Evolutionary conservation across 1,140 invertebrate genomes (phyloP), one percentile per base, ranked within the genome.

Genomic region (Ladona fulva): DNA sequence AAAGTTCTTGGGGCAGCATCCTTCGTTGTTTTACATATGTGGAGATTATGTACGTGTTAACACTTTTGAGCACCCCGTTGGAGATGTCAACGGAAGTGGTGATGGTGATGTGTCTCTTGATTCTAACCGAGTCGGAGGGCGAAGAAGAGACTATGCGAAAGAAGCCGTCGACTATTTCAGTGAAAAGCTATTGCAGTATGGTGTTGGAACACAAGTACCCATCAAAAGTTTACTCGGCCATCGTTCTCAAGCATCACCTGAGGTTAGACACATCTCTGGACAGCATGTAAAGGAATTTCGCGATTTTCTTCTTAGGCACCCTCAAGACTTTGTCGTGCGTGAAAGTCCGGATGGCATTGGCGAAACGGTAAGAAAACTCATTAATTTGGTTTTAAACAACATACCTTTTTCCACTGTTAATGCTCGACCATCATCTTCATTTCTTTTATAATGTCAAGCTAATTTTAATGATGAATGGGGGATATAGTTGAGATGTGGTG

Each of bases 121-220:
- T 76, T 81, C 82, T 42, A 83, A 83, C 78, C 83, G 83, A 78
- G 85, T 79, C 84, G 85, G 81, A 82, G 81, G 79, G 85, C 77
- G 89, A 88, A 92, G 92, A 82, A 89, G 94, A 80, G 94, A 97
- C 84, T 97, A 97, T 83, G 94, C 93, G 78, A 89, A 92, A 83
- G 95, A 97, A 86, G 96, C 97, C 29, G 95, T 97, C 79, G 94
- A 97, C 83, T 98, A 98, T 87, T 98, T 98, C 86, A 92, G 92
- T 19, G 91, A 92, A 83, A 96, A 97, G 86, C 89, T 97, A 82
- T 87, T 93, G 75, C 93, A 97, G 84, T 96, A 97, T 85, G 94
- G 95, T 52, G 89, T 92, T 80, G 93, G 94, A 78, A 95, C 93
- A 6, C 93, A 96, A 88, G 94, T 97, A 66, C 95, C 96, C 11